phyloP scores from a whole-genome alignment of 2,888 invertebrate genomes.

The Pterostichus niger region DNA sequence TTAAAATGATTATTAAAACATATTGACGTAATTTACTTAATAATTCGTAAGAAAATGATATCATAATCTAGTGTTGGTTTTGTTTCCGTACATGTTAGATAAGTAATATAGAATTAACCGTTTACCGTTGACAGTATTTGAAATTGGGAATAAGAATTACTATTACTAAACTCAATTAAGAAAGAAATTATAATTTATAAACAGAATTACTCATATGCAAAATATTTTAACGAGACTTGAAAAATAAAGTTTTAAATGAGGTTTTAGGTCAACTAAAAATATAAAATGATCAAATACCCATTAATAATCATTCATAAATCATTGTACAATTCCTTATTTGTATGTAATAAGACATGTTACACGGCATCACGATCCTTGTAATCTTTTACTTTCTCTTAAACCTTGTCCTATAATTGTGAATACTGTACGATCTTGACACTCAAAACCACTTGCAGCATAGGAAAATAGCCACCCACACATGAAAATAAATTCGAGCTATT shows the following conservation, averaged over 20 bases:
- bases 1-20: background rate
- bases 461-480: conserved; percentile 5
- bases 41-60: conserved; percentile 1
- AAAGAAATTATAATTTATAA: background rate
- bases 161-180: too few species aligned
- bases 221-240: conserved; percentile 17
- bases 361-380: conserved; percentile 50
- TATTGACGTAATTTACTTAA: background rate
- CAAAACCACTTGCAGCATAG: background rate
- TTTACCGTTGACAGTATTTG: background rate
- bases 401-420: conserved; percentile 56
- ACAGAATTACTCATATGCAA: conserved; percentile 18
- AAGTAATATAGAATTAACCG: background rate
- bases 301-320: conserved; percentile 22
- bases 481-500: conserved; percentile 30
- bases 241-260: background rate
- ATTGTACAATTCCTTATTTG: conserved; percentile 55
- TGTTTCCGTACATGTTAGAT: background rate
- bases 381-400: conserved; percentile 56
- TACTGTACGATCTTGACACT: conserved; percentile 59
- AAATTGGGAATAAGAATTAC: background rate
- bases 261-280: conserved; percentile 49
- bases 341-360: conserved; percentile 13
- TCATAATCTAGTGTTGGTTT: background rate
- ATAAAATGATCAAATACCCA: conserved; percentile 4